Evolutionary conservation across 2,888 invertebrate genomes (phyloP).

Genomic region (Drosophila hawaiiensis): DNA sequence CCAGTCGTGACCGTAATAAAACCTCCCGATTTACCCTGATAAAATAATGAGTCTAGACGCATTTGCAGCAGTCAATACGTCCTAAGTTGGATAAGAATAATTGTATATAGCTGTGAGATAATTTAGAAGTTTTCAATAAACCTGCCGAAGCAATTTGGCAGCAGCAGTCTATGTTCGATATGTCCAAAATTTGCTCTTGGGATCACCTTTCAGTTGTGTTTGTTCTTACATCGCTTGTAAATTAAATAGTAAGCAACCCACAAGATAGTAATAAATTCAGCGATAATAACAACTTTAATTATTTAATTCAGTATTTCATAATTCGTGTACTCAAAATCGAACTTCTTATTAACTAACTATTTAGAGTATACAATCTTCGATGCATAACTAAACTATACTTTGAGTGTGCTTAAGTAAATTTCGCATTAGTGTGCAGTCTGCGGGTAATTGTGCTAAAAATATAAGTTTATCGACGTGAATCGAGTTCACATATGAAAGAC

Average conservation of each 20-base stretch:
- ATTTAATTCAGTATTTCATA: not conserved
- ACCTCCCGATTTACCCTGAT: too few species aligned
- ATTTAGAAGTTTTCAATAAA: too few species aligned
- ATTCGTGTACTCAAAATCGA: not conserved
- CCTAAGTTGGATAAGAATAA: too few species aligned
- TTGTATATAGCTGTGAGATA: too few species aligned
- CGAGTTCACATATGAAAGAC: not conserved
- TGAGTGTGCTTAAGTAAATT: constrained; percentile 19
- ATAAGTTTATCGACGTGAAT: constrained; percentile 10
- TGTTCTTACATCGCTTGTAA: too few species aligned
- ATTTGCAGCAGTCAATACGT: too few species aligned
- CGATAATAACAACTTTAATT: not conserved
- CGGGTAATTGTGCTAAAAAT: constrained; percentile 22
- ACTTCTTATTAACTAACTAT: not conserved
- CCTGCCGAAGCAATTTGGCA: too few species aligned
- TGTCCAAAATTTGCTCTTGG: too few species aligned
- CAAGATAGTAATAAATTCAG: not conserved
- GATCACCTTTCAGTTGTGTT: too few species aligned
- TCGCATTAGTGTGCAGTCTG: constrained; percentile 25
- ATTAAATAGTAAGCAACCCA: not conserved
- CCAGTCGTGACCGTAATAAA: too few species aligned
- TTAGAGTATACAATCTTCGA: not conserved
- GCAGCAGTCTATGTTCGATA: too few species aligned
- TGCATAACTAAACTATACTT: not conserved
- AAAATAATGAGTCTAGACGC: too few species aligned